These are phyloP conservation scores for Arizona elegans DNA, from an alignment of 2,113 vertebrate species.

Conservation along the genomic window DNA sequence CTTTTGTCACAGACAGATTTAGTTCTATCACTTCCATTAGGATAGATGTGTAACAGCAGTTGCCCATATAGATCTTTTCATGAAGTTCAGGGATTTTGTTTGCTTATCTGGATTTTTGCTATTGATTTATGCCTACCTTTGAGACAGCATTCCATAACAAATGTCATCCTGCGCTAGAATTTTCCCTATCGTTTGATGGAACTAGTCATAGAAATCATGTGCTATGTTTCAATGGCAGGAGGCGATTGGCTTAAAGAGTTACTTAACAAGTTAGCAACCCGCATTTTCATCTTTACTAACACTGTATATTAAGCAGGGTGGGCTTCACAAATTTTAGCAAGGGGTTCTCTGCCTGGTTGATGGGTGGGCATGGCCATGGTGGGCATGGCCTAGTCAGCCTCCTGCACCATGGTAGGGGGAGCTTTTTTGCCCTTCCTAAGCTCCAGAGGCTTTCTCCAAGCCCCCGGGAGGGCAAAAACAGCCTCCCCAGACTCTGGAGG, in stretches of 20 bases:
- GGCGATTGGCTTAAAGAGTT: conserved; percentile 25
- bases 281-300: conserved; percentile 8
- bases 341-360: too few species aligned
- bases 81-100: neutral
- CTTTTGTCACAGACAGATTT: neutral
- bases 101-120: neutral
- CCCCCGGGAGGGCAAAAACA: too few species aligned
- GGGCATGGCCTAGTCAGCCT: too few species aligned
- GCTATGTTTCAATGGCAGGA: conserved; percentile 18
- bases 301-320: neutral
- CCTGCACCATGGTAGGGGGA: too few species aligned
- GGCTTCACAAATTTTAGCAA: too few species aligned
- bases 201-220: neutral
- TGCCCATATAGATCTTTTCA: neutral
- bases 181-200: conserved; percentile 12
- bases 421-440: too few species aligned
- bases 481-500: too few species aligned
- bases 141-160: conserved; percentile 21
- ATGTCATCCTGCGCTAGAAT: conserved; percentile 3
- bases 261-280: conserved; percentile 5
- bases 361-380: too few species aligned
- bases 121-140: conserved; percentile 15
- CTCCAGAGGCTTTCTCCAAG: too few species aligned
- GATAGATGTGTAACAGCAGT: neutral
- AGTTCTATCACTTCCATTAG: neutral